Evolutionary conservation across 2,888 invertebrate species (phyloP), one percentile per base, ranked within the genome.

Genomic region (Volucella inflata): DNA sequence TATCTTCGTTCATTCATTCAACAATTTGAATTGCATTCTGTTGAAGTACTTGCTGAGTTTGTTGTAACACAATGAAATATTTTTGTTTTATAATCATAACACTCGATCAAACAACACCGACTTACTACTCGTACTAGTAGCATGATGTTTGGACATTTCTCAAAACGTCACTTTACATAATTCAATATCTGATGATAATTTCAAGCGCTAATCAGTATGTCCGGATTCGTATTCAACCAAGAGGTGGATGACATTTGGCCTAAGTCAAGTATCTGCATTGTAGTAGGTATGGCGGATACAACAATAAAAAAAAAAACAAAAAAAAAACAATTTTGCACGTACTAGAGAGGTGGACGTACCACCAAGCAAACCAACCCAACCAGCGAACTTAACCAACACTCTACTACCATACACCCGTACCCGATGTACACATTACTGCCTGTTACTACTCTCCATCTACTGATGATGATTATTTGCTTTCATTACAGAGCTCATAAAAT

Each of bases 191-290:
- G 57, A 59, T 72, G 46, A 65, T 79, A 64, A 67, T 79, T 65
- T 48, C 64, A 64, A 40, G 17, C 60, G 57, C 64, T 78, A 55
- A 78, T 78, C 64, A 57, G 55, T 79, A 65, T 59, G 71, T 72
- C 78, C 65, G 78, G 71, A 72, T 75, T 70, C 57, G 38, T 30
- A 30, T 30, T 30, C 64, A 64, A 11, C 70, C 74, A 60, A 76
- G 55, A 84, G 84, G 80, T 84, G 80, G 80, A 75, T 84, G 84
- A 84, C 84, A 75, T 84, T 84, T 80, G 70, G 75, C 84, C 80
- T 48, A 48, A 68, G 78, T 60, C 65, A 50, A 82, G 11, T 62
- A 55, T 59, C 74, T 68, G 67, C 42, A 78, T 50, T 42, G 48
- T 55, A 12, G 48, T 55, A 12, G 16, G 16, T 36, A 30, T 30